These are phyloP conservation scores for Nomada lathburiana DNA, from an alignment of 2,888 invertebrate species.

Conservation along the genomic window DNA sequence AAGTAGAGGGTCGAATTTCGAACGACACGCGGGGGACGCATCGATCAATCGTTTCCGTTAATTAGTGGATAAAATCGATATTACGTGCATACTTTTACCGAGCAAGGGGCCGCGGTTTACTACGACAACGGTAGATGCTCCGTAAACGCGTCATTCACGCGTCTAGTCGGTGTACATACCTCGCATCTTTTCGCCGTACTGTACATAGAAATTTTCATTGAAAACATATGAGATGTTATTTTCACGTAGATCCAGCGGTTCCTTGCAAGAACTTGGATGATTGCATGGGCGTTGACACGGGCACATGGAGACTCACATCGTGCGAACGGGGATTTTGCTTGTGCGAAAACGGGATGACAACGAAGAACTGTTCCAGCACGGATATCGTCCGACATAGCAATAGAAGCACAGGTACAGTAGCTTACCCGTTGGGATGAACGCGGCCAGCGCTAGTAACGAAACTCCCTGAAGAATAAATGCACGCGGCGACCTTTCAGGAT, in stretches of 20 bases:
- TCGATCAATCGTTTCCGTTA: no score
- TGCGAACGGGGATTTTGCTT: constrained; percentile 65
- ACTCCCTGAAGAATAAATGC: background rate
- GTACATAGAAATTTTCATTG: no score
- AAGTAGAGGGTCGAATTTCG: no score
- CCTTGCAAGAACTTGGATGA: constrained; percentile 56
- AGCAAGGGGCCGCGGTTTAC: no score
- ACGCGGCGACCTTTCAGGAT: constrained; percentile 26
- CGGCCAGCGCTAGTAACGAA: background rate
- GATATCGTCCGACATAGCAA: background rate
- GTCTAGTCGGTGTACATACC: no score
- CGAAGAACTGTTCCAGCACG: constrained; percentile 52
- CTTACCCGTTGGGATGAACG: background rate
- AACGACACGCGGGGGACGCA: no score
- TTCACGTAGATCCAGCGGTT: constrained; percentile 52
- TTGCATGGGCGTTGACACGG: constrained; percentile 35
- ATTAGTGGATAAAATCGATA: no score
- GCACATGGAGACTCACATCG: constrained; percentile 23
- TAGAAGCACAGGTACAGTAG: constrained; percentile 41
- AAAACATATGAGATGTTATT: no score
- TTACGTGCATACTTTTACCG: no score
- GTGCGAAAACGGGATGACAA: constrained; percentile 46
- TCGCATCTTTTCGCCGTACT: no score
- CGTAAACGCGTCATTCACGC: no score
- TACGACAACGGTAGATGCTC: no score